Evolutionary conservation across 1,140 invertebrate species (phyloP), one percentile per base, ranked within the genome.

Genomic region (Bombus waltoni): DNA sequence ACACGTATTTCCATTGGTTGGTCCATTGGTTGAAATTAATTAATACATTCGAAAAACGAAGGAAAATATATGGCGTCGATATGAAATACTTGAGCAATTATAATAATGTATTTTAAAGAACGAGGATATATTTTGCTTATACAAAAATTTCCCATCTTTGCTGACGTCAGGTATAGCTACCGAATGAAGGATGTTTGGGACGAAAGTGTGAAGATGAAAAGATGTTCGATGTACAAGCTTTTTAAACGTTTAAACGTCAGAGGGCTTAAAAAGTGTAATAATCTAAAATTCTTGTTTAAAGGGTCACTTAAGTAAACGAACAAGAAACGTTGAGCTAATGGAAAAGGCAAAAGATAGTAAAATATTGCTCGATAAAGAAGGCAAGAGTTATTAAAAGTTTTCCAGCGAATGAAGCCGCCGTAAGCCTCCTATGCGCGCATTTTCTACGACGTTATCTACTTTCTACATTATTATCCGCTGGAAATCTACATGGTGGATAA

Each of bases 321-420:
- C 8, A n/a, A 22, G 40, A 22, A 42, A 32, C 28, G 18, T 65
- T 28, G 75, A 32, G 11, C 3, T 11, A 53, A 65, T 44, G 42
- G 28, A 77, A 42, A 32, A 15, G 13, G 22, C 28, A 42, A 32
- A 10, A 77, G 44, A 59, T 42, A 42, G 25, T 8, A 40, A 75
- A 62, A 59, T 5, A 57, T 1, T n/a, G 59, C 28, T 42, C 75
- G 57, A 77, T 38, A 77, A 38, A 59, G 35, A 25, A 77, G 18
- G 18, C 40, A 62, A 40, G 57, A 42, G 13, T 65, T 62, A 77
- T 77, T 77, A 77, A 77, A 77, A 62, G 75, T 77, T 77, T 28
- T 65, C 25, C 28, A 9, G 59, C 59, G 32, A 65, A 77, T 32
- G 74, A 59, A 42, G 38, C 75, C 75, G 3, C 32, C 15, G 28